Conservation (phyloP, 1,140 invertebrate species). For the Achatina immaculata region DNA sequence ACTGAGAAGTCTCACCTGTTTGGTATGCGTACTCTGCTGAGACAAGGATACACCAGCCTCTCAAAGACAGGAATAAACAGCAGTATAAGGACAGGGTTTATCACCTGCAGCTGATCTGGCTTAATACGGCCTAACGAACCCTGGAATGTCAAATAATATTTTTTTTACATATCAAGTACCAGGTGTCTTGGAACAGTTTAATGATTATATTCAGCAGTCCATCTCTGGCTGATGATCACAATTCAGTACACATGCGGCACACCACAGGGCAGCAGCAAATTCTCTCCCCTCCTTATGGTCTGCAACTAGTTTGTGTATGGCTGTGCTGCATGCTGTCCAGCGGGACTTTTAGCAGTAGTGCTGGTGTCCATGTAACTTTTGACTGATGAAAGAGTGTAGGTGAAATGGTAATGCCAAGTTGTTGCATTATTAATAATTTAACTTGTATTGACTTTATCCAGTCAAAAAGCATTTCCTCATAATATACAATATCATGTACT, state of each 20-base stretch:
- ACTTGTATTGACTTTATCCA: too few relatives aligned
- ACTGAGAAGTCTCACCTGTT: conserved; percentile 53
- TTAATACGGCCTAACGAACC: conserved; percentile 59
- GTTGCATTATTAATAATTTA: too few relatives aligned
- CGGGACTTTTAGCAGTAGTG: too few relatives aligned
- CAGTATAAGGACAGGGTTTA: conserved; percentile 89
- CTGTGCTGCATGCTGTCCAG: too few relatives aligned
- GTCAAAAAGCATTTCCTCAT: too few relatives aligned
- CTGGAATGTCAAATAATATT: conserved; percentile 44
- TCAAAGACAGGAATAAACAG: conserved; percentile 90
- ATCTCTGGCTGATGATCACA: background rate
- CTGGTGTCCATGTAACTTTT: too few relatives aligned
- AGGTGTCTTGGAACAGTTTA: background rate
- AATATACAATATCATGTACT: too few relatives aligned
- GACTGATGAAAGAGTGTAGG: too few relatives aligned
- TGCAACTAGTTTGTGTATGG: too few relatives aligned
- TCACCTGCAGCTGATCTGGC: conserved; percentile 69
- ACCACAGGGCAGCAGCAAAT: too few relatives aligned
- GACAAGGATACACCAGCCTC: conserved; percentile 77
- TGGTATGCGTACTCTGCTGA: conserved; percentile 73
- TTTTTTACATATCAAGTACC: background rate
- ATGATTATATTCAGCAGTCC: background rate
- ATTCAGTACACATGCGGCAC: background rate
- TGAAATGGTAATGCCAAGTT: too few relatives aligned
- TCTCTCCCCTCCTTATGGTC: too few relatives aligned